Conservation (phyloP, 2,113 vertebrate genomes). For the Piprites chloris region DNA sequence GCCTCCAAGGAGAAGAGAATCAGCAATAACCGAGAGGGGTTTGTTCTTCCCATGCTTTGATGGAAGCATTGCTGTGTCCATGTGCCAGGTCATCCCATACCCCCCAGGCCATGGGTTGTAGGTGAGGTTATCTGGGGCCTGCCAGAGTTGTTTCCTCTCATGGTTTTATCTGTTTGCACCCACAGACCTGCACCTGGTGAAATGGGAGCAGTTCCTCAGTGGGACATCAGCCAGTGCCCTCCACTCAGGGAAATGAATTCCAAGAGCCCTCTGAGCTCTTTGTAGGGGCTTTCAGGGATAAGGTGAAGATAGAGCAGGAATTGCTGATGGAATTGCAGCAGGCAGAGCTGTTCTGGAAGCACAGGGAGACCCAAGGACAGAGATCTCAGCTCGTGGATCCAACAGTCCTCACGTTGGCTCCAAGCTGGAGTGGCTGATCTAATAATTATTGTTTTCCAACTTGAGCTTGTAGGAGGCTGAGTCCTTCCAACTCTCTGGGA, state of each 20-base stretch:
- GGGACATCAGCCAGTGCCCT: neutral
- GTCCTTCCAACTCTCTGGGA: neutral
- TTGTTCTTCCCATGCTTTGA: neutral
- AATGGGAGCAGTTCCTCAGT: neutral
- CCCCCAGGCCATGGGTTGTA: neutral
- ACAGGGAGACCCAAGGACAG: neutral
- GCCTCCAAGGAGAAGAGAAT: neutral
- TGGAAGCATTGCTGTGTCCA: neutral
- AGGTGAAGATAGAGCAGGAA: neutral
- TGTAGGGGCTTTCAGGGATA: neutral
- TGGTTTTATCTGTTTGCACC: accelerated
- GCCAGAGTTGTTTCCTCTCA: neutral
- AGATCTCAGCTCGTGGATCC: neutral
- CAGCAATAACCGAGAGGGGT: accelerated
- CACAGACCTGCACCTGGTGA: neutral
- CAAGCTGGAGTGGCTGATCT: neutral
- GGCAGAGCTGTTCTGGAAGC: neutral
- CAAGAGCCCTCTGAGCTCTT: neutral
- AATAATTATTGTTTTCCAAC: neutral
- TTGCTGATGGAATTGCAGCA: neutral
- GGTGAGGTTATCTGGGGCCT: neutral
- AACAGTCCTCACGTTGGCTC: neutral
- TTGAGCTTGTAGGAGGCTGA: neutral
- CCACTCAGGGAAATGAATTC: neutral
- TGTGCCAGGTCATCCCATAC: neutral